Evolutionary conservation across 2,888 invertebrate genomes (phyloP), one percentile per base, ranked within the genome.

Genomic region (Agrenia bidenticulata): DNA sequence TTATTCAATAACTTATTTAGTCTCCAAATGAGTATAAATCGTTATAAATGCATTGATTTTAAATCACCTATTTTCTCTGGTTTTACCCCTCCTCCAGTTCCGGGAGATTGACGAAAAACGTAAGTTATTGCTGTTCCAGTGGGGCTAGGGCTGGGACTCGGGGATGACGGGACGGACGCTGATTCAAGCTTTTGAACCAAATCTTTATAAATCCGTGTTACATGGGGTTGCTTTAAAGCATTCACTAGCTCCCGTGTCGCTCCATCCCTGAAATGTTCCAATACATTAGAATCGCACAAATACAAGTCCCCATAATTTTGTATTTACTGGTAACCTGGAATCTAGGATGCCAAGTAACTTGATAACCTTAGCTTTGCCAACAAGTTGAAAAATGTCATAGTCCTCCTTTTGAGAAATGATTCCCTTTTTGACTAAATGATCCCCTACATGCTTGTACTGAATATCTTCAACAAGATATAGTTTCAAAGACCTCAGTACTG

Each of bases 401-500:
- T 73, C 70, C 45, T 73, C 73, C 19, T 67, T 64, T 27, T 66
- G 66, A 4, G 73, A 68, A 58, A 73, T 61, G 17, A 73, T 61
- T 23, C 73, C 70, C 37, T 70, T 66, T 41, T 69, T 73, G 19
- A 73, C 65, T 23, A 73, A 65, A 51, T 70, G 66, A 24, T 66
- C 69, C 2, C 68, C 65, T 7, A 73, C 59, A 59, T 73, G 73
- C 13, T 41, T 62, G 49, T 73, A 73, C 21, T 63, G 69, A 2
- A 73, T 37, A 49, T 73, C 73, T 55, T 73, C 73, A 4, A 73
- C 55, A 21, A 73, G 66, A 49, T 73, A 73, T 2, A 65, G 23
- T 41, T 63, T 63, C 21, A 67, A 37, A 13, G 61, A 55, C 23
- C 53, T 27, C 26, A 70, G 32, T 2, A 67, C 65, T 32, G 66